Percentiles rank a stretch among this genome's conserved stretches.
Evolutionary conservation across 2,797 vertebrate species (phyloP).

Genomic region (Momotus momota): DNA sequence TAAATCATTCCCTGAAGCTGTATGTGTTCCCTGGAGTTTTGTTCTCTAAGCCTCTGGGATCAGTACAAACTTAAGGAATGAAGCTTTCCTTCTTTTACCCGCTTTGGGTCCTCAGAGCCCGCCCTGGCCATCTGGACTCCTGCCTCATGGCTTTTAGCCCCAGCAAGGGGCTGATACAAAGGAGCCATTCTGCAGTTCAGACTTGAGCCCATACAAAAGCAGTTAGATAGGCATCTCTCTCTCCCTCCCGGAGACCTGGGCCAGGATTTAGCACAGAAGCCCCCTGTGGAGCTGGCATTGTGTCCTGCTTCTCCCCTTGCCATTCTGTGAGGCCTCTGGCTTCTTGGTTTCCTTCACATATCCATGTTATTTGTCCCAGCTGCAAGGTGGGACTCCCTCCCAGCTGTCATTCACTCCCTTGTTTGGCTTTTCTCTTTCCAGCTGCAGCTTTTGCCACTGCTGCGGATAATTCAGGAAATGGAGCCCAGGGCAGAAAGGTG

Average conservation of each 20-base stretch:
- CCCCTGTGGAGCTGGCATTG: background rate
- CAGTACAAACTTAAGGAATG: background rate
- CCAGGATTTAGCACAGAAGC: rapidly evolving
- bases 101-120: background rate
- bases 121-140: slow-evolving; percentile 17
- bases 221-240: background rate
- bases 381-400: background rate
- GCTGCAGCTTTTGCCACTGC: background rate
- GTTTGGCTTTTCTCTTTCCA: background rate
- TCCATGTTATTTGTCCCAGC: background rate
- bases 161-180: background rate
- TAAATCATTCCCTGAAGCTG: background rate
- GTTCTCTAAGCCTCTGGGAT: background rate
- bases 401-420: background rate
- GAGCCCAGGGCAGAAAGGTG: background rate
- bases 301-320: background rate
- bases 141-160: slow-evolving; percentile 5
- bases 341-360: background rate
- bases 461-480: rapidly evolving
- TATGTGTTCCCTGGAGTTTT: background rate
- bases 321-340: rapidly evolving
- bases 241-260: background rate
- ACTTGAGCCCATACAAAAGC: background rate
- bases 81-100: background rate
- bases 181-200: background rate